These are phyloP conservation scores for Montipora capitata DNA, from an alignment of 92 coral and sea anemone genomes.

Conservation along the genomic window DNA sequence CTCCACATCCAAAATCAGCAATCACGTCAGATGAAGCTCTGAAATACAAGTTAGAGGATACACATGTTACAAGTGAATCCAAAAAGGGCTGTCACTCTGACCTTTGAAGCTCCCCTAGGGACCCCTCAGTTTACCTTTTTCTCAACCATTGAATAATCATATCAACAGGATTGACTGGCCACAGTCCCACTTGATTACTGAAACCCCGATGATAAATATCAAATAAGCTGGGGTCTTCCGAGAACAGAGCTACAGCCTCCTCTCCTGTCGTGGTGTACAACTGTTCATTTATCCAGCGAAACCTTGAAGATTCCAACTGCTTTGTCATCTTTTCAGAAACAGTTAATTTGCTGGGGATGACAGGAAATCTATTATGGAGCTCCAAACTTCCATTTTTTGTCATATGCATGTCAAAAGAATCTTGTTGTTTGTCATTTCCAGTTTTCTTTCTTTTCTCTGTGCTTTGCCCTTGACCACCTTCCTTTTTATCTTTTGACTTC, in stretches of 20 bases:
- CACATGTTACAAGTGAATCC: no score
- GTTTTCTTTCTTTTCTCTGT: constrained; percentile 36
- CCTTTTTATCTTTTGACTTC: constrained; percentile 36
- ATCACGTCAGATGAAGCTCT: constrained; percentile 84
- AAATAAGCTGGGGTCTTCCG: constrained; percentile 83
- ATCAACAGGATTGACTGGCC: constrained; percentile 99
- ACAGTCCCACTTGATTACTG: constrained; percentile 87
- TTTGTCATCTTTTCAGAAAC: constrained; percentile 86
- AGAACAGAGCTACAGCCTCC: constrained; percentile 82
- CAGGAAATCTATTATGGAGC: neutral
- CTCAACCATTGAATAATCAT: constrained; percentile 91
- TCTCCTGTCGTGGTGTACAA: constrained; percentile 89
- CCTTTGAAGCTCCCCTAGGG: no score
- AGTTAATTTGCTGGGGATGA: constrained; percentile 32
- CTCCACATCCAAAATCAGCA: constrained; percentile 99
- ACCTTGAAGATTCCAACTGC: constrained; percentile 93
- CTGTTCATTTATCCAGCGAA: constrained; percentile 97
- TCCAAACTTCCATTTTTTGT: neutral
- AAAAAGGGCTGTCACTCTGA: no score
- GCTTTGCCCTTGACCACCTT: neutral
- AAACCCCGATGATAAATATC: constrained; percentile 96
- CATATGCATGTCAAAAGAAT: neutral
- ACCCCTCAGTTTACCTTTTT: constrained; percentile 71
- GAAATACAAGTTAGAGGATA: neutral
- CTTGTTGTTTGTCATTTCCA: constrained; percentile 10